Conservation (phyloP, 2,797 vertebrate genomes). For the Pelochelys cantorii region DNA sequence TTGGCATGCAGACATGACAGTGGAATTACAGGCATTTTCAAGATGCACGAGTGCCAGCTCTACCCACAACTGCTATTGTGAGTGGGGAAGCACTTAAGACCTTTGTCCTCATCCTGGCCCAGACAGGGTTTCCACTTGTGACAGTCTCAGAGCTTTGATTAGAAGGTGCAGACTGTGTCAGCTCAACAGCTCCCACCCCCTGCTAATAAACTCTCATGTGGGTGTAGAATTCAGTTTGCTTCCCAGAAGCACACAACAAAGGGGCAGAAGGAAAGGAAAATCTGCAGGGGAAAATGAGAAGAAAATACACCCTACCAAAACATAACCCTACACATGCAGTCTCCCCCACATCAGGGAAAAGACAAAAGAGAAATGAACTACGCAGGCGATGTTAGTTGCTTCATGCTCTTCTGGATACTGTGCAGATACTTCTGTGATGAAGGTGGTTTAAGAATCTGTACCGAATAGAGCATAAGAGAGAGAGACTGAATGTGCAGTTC, state of each 20-base stretch:
- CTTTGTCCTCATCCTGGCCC: accelerated
- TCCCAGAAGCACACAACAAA: neutral
- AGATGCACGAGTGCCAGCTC: neutral
- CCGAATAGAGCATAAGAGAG: neutral
- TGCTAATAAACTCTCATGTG: neutral
- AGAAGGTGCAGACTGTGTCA: neutral
- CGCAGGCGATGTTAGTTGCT: neutral
- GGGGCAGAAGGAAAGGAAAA: neutral
- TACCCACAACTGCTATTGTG: accelerated
- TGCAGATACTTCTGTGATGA: neutral
- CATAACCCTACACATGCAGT: neutral
- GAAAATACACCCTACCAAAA: neutral
- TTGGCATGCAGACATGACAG: neutral
- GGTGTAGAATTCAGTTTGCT: neutral
- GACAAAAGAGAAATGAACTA: neutral
- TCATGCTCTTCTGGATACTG: neutral
- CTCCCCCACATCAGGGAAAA: neutral
- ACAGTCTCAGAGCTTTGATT: neutral
- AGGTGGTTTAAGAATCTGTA: neutral
- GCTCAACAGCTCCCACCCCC: neutral
- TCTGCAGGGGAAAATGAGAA: neutral
- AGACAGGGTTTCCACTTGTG: neutral
- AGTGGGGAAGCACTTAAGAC: accelerated
- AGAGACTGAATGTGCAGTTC: neutral
- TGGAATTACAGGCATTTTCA: accelerated